These are phyloP conservation scores for Caenorhabditis sp. DNA, from an alignment of 2,888 invertebrate species.

Conservation along the genomic window DNA sequence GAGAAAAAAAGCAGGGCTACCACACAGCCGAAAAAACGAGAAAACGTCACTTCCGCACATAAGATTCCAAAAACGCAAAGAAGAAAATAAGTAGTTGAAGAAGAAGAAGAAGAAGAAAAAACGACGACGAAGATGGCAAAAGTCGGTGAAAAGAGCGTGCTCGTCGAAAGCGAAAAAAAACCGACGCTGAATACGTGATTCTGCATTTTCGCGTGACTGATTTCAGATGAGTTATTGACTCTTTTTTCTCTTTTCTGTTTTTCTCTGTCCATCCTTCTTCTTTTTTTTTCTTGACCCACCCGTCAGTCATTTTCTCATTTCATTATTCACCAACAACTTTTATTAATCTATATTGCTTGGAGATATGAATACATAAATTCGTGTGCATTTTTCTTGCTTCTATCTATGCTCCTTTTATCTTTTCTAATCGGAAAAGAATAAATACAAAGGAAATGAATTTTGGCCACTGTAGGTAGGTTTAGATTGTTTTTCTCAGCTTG, in stretches of 20 bases:
- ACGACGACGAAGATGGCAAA: background rate
- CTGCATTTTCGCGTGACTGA: constrained; percentile 5
- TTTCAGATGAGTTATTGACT: background rate
- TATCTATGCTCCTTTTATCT: background rate
- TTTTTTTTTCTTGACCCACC: background rate
- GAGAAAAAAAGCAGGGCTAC: background rate
- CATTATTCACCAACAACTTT: too few relatives aligned
- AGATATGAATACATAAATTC: background rate
- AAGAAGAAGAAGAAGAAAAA: background rate
- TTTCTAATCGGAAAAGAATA: background rate
- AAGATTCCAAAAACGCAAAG: background rate
- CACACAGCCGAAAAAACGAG: background rate
- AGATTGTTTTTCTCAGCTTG: too few relatives aligned
- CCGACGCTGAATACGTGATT: constrained; percentile 2
- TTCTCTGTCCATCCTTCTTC: background rate
- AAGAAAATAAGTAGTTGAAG: background rate
- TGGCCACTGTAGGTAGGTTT: background rate
- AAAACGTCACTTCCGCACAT: background rate
- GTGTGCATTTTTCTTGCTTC: background rate
- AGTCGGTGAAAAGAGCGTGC: background rate
- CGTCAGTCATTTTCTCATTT: background rate
- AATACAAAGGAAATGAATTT: background rate
- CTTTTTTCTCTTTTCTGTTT: background rate
- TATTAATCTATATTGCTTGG: too few relatives aligned
- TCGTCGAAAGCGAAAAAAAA: background rate